Percentiles rank a stretch among this genome's conserved stretches.
These are phyloP conservation scores for Urophycis tenuis DNA, from an alignment of 2,797 vertebrate genomes.

Conservation along the genomic window DNA sequence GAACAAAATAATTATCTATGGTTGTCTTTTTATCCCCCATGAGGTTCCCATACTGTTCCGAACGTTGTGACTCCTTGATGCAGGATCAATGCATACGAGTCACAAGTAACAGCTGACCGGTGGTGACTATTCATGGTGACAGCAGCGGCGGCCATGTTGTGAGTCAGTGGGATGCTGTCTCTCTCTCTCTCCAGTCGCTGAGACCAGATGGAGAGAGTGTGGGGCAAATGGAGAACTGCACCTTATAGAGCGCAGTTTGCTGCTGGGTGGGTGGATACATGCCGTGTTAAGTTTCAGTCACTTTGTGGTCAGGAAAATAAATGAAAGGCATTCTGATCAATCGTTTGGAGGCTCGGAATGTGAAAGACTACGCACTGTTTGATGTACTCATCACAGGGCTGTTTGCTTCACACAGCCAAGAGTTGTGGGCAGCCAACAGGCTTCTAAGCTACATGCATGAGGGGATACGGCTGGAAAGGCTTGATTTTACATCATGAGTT, in stretches of 20 bases:
- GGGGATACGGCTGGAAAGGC: constrained; percentile 41
- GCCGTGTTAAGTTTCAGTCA: background rate
- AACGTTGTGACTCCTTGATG: too few species aligned
- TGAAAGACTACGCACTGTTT: constrained; percentile 4
- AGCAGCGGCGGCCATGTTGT: background rate
- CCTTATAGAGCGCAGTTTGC: background rate
- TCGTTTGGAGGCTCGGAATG: too few species aligned
- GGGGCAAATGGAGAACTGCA: too few species aligned
- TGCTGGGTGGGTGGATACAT: too few species aligned
- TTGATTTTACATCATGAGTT: constrained; percentile 55
- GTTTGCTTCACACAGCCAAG: too few species aligned
- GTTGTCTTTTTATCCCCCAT: background rate
- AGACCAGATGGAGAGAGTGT: background rate
- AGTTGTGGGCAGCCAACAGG: constrained; percentile 34
- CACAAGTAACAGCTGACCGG: background rate
- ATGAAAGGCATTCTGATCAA: background rate
- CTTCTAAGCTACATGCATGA: constrained; percentile 30
- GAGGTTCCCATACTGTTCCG: too few species aligned
- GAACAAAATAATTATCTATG: background rate
- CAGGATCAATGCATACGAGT: too few species aligned
- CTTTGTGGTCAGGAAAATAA: background rate
- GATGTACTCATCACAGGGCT: too few species aligned
- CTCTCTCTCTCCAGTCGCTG: background rate
- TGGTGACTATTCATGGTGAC: background rate
- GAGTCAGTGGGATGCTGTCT: background rate